Evolutionary conservation across 2,888 invertebrate species (phyloP), one percentile per base, ranked within the genome.

Genomic region (Drosophila antonietae): DNA sequence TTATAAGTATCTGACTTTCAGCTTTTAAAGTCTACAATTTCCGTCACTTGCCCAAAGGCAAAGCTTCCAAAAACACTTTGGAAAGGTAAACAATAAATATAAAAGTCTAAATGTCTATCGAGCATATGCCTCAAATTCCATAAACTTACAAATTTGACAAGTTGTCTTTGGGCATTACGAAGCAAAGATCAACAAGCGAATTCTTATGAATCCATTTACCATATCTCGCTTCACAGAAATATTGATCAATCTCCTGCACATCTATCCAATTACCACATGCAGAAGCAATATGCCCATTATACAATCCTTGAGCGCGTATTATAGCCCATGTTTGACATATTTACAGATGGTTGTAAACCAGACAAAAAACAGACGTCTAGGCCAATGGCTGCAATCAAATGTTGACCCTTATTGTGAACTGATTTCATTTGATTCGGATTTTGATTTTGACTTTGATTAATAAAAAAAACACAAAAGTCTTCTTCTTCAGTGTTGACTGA

Each of bases 381-480:
- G 14, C 52, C 20, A 14, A 12, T 52, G 52, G 28, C 52, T 35
- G 20, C 52, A 78, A 76, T 63, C 56, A 58, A 47, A 52, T 68
- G 44, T 52, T 72, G 64, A 58, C 57, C 53, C 55, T 35, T 41
- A 46, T 59, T 64, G 18, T 52, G 46, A 62, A 72, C 63, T 71
- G 60, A 58, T 75, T 60, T 59, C 70, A 61, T 15, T 28, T 41
- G 41, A 41, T 41, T 41, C 3, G 41, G n/a, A 41, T 47, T 47
- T 47, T 9, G 47, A n/a, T 31, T 51, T 51, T 51, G 33, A 51
- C 33, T 51, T 33, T 51, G 51, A 35, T 35, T 51, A 51, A 51
- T 33, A 71, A 68, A 28, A 71, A 68, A 72, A 62, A 79, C 65
- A 75, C 52, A 59, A 43, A 64, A 41, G 60, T 31, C 49, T 39